These are phyloP conservation scores for Pollenia amentaria DNA, from an alignment of 2,888 invertebrate species.

Conservation along the genomic window DNA sequence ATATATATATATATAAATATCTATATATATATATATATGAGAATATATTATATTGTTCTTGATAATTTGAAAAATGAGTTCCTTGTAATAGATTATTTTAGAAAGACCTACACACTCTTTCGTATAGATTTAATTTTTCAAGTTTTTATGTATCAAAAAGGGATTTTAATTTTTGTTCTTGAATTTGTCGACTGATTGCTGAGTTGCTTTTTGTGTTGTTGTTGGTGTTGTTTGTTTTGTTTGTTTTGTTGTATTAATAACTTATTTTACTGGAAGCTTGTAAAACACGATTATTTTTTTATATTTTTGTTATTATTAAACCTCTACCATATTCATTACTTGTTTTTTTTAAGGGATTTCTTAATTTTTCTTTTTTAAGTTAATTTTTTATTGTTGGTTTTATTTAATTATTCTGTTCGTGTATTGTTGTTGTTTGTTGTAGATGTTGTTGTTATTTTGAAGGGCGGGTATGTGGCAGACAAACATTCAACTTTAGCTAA, in stretches of 20 bases:
- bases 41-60: slow-evolving; percentile 66
- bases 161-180: slow-evolving; percentile 57
- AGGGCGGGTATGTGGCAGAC: slow-evolving; percentile 85
- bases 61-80: slow-evolving; percentile 71
- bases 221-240: slow-evolving; percentile 56
- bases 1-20: slow-evolving; percentile 47
- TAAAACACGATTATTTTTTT: slow-evolving; percentile 69
- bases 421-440: slow-evolving; percentile 76
- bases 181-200: slow-evolving; percentile 70
- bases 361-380: slow-evolving; percentile 56
- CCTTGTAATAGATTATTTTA: slow-evolving; percentile 57
- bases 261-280: slow-evolving; percentile 73
- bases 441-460: slow-evolving; percentile 77
- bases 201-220: slow-evolving; percentile 61
- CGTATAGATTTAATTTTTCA: slow-evolving; percentile 35
- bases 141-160: slow-evolving; percentile 64
- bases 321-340: slow-evolving; percentile 69
- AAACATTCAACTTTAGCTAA: slow-evolving; percentile 80
- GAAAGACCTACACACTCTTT: slow-evolving; percentile 59
- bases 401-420: slow-evolving; percentile 65
- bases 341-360: slow-evolving; percentile 39
- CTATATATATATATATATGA: slow-evolving; percentile 38
- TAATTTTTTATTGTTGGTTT: slow-evolving; percentile 64
- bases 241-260: slow-evolving; percentile 47
- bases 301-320: slow-evolving; percentile 62